Base-by-base conservation (phyloP, 1,140 invertebrate genomes). In the Helicoverpa armigera region DNA sequence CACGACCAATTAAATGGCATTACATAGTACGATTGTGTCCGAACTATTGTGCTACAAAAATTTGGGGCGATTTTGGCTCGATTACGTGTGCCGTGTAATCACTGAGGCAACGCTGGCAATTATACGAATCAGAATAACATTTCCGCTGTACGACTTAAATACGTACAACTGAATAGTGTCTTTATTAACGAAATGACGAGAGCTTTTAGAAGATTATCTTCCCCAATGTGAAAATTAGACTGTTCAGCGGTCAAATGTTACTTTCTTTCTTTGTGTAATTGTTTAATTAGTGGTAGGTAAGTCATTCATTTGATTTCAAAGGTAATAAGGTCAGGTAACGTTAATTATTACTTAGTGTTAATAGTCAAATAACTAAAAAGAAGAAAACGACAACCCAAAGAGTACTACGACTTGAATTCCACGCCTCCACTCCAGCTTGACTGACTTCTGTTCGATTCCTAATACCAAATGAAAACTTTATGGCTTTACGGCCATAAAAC, bases 1-100 rank as follows among this genome's bases (percentile, higher is more conserved):
- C 85, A 83, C 80, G 79, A 76, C 81, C 85, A 89, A 87, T 89
- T 89, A 87, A 83, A 85, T 83, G 61, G 78, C 82, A 85, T 89
- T 86, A 87, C 79, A 82, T 54, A 31, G 67, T 60, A 81, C 77
- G 61, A 78, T 87, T 79, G 82, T 81, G 75, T 83, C 70, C 84
- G 70, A 80, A 61, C 83, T 53, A 83, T 88, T 88, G 83, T 88
- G 53, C 51, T 74, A 80, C 31, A 74, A 74, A 82, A 63, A 83
- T 63, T 67, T 77, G 72, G 79, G 65, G 74, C 51, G 58, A 83
- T 81, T 88, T 84, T 51, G 81, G 50, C 65, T 51, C 75, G 79
- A 82, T 72, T 79, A 79, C 50, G 58, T 81, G 79, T 48, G 81
- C 72, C 82, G 81, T 84, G 82, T 83, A 82, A 85, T 87, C 84